These are phyloP conservation scores for Cactoblastis cactorum DNA, from an alignment of 2,888 invertebrate genomes.

Conservation along the genomic window DNA sequence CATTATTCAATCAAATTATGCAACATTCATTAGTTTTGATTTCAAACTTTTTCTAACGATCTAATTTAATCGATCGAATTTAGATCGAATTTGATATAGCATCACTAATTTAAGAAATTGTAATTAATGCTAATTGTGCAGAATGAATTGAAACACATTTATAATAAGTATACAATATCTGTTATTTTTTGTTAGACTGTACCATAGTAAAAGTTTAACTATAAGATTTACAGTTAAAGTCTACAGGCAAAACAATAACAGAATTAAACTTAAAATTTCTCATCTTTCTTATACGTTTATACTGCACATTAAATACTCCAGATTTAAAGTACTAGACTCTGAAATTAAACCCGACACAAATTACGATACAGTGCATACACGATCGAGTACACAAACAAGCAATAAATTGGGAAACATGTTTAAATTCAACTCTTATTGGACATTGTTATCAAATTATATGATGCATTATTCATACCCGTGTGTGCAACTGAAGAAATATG, in stretches of 20 bases:
- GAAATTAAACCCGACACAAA: background rate
- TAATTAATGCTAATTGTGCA: too few species aligned
- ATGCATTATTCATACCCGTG: background rate
- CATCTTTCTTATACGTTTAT: too few species aligned
- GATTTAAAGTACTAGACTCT: too few species aligned
- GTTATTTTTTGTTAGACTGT: too few species aligned
- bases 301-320: too few species aligned
- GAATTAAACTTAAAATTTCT: too few species aligned
- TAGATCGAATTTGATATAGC: background rate
- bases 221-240: too few species aligned
- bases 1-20: slow-evolving; percentile 26
- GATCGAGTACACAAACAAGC: slow-evolving; percentile 4
- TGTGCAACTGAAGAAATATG: background rate
- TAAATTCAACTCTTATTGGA: background rate
- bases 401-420: background rate
- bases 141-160: too few species aligned
- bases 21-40: slow-evolving; percentile 24
- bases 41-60: slow-evolving; percentile 17
- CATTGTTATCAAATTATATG: background rate
- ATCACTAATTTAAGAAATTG: background rate
- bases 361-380: too few species aligned
- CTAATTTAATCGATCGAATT: slow-evolving; percentile 13
- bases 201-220: too few species aligned
- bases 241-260: too few species aligned
- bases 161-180: too few species aligned